Percentiles rank a stretch among this genome's conserved stretches.
Evolutionary conservation across 1,140 invertebrate genomes (phyloP).

Genomic region (Drosophila sucinea): DNA sequence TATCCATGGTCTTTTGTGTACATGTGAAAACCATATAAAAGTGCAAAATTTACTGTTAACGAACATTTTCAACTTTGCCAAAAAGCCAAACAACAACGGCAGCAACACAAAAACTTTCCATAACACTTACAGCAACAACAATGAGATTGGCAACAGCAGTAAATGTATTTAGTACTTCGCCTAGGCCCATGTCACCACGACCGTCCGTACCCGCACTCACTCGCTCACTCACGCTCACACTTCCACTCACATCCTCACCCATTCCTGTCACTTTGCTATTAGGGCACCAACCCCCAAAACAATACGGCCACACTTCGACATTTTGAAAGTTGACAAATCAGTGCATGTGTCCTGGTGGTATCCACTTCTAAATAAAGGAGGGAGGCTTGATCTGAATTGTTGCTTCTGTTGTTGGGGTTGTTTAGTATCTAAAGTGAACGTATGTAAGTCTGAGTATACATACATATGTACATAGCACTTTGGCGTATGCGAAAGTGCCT

Average conservation of each 20-base stretch:
- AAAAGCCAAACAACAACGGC: slow-evolving; percentile 80
- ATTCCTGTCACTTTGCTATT: slow-evolving; percentile 66
- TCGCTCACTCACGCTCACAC: neutral
- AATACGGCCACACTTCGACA: slow-evolving; percentile 75
- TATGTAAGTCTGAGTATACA: slow-evolving; percentile 10
- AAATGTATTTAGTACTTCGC: slow-evolving; percentile 76
- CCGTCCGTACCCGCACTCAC: neutral
- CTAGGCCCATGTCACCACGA: slow-evolving; percentile 33
- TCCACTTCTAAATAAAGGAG: slow-evolving; percentile 15
- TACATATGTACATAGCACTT: neutral
- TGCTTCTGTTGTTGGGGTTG: slow-evolving; percentile 42
- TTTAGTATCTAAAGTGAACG: slow-evolving; percentile 12
- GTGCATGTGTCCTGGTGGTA: slow-evolving; percentile 59
- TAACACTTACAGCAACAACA: slow-evolving; percentile 77
- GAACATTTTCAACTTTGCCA: slow-evolving; percentile 78
- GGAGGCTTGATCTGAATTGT: slow-evolving; percentile 35
- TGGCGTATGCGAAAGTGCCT: neutral
- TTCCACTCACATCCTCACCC: slow-evolving; percentile 1
- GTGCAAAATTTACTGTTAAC: slow-evolving; percentile 80
- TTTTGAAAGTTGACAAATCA: slow-evolving; percentile 81
- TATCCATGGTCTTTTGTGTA: slow-evolving; percentile 18
- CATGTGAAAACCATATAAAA: slow-evolving; percentile 39
- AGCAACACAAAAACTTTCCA: slow-evolving; percentile 80
- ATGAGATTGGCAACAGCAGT: slow-evolving; percentile 48
- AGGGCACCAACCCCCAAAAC: slow-evolving; percentile 56